phyloP scores from a whole-genome alignment of 2,113 vertebrate genomes.

The Nicator chloris region DNA sequence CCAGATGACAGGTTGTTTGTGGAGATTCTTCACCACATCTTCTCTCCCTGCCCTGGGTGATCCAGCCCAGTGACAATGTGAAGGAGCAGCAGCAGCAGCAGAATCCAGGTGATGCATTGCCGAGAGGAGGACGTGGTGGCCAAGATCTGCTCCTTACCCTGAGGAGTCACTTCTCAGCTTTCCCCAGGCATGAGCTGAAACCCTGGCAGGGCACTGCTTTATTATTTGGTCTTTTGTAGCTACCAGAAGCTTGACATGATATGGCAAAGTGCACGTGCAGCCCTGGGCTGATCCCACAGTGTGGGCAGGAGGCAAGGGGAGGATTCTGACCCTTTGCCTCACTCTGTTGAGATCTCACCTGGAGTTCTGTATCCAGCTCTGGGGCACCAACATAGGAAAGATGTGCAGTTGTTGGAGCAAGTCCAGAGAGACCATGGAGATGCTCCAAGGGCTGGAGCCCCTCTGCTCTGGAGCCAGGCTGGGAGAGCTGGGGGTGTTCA shows the following conservation, averaged over 20 bases:
- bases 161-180: background rate
- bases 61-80: background rate
- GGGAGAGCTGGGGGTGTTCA: background rate
- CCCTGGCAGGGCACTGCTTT: background rate
- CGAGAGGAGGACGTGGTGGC: background rate
- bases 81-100: background rate
- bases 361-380: background rate
- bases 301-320: background rate
- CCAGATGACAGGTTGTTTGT: background rate
- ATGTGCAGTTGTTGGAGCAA: background rate
- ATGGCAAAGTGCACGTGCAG: rapidly evolving
- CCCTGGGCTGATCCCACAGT: background rate
- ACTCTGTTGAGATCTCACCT: background rate
- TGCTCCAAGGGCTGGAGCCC: background rate
- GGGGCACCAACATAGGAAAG: background rate
- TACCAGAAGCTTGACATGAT: background rate
- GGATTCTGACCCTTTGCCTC: background rate
- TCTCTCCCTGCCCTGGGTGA: background rate
- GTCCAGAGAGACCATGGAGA: background rate
- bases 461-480: background rate
- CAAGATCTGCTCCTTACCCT: background rate
- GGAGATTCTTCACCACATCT: background rate
- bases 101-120: background rate
- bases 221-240: background rate
- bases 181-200: background rate